These are phyloP conservation scores for Melipona beecheii DNA, from an alignment of 2,888 invertebrate species.

Conservation along the genomic window DNA sequence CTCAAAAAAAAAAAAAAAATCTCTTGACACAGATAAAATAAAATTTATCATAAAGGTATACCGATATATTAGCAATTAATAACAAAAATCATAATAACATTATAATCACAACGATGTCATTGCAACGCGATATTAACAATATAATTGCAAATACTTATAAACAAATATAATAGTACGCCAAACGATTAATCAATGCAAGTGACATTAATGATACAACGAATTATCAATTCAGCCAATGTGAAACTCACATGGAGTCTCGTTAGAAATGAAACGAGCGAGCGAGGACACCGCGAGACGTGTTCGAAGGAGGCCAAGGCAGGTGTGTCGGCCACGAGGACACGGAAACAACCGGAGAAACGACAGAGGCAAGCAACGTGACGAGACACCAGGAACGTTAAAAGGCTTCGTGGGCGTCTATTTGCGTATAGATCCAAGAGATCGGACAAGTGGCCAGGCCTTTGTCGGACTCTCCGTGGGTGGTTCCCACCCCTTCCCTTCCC, in stretches of 20 bases:
- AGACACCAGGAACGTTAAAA: conserved; percentile 46
- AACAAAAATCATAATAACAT: no score
- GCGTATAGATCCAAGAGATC: conserved; percentile 81
- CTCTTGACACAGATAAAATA: no score
- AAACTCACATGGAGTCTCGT: not conserved
- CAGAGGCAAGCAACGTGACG: conserved; percentile 14
- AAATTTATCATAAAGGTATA: no score
- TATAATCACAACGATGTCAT: no score
- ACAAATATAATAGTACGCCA: no score
- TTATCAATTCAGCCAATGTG: not conserved
- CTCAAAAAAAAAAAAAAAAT: no score
- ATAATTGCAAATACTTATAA: no score
- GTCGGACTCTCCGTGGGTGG: conserved; percentile 70
- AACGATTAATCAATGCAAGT: no score
- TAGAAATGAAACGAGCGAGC: not conserved
- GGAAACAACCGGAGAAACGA: conserved; percentile 7
- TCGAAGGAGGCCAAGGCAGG: conserved; percentile 36
- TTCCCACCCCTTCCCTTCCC: conserved; percentile 20
- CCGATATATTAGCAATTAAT: no score
- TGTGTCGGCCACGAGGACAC: conserved; percentile 24
- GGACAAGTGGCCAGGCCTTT: conserved; percentile 79
- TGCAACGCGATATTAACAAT: no score
- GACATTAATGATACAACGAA: not conserved
- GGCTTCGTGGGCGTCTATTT: conserved; percentile 76
- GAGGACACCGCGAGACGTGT: not conserved